Evolutionary conservation across 2,888 invertebrate genomes (phyloP).

Genomic region (Apomyelois bistriatella): DNA sequence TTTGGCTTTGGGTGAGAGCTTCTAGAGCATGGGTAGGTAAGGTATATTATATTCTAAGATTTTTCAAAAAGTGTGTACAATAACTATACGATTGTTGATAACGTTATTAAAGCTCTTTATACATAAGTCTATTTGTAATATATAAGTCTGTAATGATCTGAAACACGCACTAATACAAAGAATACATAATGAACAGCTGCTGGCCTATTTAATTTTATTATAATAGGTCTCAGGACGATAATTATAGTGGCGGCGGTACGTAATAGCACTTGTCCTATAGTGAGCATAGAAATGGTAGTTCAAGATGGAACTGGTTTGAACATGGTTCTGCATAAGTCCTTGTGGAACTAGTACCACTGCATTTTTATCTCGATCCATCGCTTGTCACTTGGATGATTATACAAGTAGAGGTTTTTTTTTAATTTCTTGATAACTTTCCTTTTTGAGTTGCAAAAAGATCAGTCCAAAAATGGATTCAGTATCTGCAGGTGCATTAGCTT

Average conservation of each 20-base stretch:
- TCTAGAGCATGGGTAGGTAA: no score
- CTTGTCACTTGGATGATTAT: neutral
- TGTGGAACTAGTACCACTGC: constrained; percentile 5
- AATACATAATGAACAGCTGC: constrained; percentile 31
- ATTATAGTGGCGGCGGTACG: constrained; percentile 17
- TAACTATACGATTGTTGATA: no score
- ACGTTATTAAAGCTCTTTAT: no score
- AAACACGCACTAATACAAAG: constrained; percentile 33
- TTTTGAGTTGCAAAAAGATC: neutral
- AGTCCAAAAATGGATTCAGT: neutral
- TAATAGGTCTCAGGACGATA: constrained; percentile 26
- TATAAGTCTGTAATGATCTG: constrained; percentile 27
- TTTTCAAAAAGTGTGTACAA: no score
- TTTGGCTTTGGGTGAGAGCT: no score
- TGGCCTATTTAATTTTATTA: constrained; percentile 36
- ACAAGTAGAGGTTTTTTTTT: constrained; percentile 8
- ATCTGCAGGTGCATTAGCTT: neutral
- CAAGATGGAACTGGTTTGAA: constrained; percentile 11
- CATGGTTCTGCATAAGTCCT: constrained; percentile 13
- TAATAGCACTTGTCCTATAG: constrained; percentile 16
- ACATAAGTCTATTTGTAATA: neutral
- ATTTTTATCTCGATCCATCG: constrained; percentile 4
- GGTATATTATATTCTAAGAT: no score
- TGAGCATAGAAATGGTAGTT: constrained; percentile 8
- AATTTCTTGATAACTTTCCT: neutral